These are phyloP conservation scores for Nanorana parkeri DNA, from an alignment of 2,113 vertebrate genomes.

Conservation along the genomic window DNA sequence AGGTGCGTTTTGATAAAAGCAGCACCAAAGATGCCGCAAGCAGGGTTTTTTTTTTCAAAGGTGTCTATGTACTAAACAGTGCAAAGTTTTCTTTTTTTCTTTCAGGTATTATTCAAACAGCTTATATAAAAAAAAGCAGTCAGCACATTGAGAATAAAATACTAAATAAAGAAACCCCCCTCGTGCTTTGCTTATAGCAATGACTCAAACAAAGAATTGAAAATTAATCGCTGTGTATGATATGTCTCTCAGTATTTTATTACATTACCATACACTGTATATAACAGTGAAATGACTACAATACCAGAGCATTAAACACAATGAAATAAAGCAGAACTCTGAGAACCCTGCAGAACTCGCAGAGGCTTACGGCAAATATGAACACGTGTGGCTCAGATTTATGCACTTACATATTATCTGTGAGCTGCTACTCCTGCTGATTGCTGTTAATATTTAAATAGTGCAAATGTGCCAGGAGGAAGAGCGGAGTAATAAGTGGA, in stretches of 20 bases:
- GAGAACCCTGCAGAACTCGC: background rate
- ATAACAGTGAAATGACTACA: no score
- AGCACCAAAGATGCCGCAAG: no score
- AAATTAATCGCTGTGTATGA: background rate
- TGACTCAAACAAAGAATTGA: background rate
- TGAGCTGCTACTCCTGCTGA: background rate
- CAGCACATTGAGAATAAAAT: background rate
- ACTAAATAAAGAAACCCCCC: background rate
- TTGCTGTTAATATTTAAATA: constrained; percentile 24
- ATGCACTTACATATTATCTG: background rate
- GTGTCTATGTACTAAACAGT: no score
- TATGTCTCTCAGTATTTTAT: background rate
- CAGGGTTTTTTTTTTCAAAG: no score
- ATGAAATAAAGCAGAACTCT: background rate
- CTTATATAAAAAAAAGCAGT: background rate
- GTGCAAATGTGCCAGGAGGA: constrained; percentile 12
- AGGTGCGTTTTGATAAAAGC: no score
- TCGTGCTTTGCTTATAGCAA: background rate
- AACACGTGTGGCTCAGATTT: background rate
- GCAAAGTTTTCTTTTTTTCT: no score
- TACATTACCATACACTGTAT: no score
- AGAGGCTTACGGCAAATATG: background rate
- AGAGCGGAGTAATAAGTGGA: constrained; percentile 9
- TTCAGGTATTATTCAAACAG: no score
- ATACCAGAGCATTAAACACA: no score